Evolutionary conservation across 2,888 invertebrate species (phyloP).

Genomic region (Bombylius discolor): DNA sequence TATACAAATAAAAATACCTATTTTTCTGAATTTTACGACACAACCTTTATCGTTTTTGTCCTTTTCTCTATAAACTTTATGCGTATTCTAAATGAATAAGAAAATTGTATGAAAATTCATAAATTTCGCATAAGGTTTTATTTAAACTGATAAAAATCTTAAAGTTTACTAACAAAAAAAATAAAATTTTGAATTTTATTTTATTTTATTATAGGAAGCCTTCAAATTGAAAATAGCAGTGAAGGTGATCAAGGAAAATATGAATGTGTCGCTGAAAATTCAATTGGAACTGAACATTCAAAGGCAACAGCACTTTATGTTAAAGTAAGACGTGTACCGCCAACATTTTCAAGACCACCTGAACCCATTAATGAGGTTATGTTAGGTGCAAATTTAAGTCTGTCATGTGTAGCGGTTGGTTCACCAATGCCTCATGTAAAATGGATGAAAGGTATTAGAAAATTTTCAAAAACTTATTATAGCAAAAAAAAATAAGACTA

Average conservation of each 20-base stretch:
- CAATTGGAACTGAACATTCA: slow-evolving; percentile 85
- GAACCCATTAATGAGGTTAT: slow-evolving; percentile 76
- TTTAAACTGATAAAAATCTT: no score
- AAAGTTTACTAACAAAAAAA: no score
- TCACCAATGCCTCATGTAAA: slow-evolving; percentile 97
- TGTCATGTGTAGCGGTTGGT: slow-evolving; percentile 94
- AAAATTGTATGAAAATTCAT: no score
- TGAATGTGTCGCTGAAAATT: slow-evolving; percentile 91
- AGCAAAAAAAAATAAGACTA: neutral
- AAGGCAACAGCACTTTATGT: slow-evolving; percentile 83
- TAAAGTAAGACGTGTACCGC: slow-evolving; percentile 90
- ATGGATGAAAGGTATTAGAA: slow-evolving; percentile 60
- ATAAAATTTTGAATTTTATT: no score
- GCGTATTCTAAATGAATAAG: no score
- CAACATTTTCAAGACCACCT: slow-evolving; percentile 89
- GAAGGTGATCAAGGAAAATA: slow-evolving; percentile 90
- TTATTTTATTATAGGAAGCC: slow-evolving; percentile 26
- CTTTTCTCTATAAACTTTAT: no score
- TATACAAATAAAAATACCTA: no score
- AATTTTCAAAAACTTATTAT: no score
- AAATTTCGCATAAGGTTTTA: no score
- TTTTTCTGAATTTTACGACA: no score
- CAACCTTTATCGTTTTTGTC: no score
- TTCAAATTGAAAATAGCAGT: slow-evolving; percentile 81
- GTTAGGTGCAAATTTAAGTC: slow-evolving; percentile 78